Conservation (phyloP, 2,888 invertebrate genomes). For the Morinoia aosen region DNA sequence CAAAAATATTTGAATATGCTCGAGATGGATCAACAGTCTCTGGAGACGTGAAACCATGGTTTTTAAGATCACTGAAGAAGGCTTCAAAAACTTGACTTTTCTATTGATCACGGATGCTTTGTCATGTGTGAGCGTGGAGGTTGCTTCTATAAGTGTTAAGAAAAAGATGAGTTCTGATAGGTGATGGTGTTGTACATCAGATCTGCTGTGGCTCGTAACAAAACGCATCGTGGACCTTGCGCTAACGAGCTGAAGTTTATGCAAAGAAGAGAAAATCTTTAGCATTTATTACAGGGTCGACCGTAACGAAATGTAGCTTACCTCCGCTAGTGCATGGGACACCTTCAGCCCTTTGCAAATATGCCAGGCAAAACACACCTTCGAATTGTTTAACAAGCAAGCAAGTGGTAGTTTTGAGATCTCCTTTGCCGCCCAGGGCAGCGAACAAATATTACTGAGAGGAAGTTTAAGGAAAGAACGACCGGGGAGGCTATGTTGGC, state of each 20-base stretch:
- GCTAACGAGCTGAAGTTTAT: conserved; percentile 13
- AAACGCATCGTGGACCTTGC: not conserved
- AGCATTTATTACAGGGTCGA: conserved; percentile 32
- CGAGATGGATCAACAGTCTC: not conserved
- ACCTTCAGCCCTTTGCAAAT: conserved; percentile 27
- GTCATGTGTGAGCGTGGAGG: not conserved
- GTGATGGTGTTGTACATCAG: conserved; percentile 17
- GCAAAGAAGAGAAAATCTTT: conserved; percentile 12
- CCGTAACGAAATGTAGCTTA: not conserved
- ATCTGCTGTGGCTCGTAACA: not conserved
- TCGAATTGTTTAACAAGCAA: conserved; percentile 41
- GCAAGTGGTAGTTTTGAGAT: conserved; percentile 41
- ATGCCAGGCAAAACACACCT: conserved; percentile 28
- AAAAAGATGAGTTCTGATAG: conserved; percentile 12
- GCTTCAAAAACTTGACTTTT: not conserved
- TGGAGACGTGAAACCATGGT: not conserved
- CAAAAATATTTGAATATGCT: not conserved
- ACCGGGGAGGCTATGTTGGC: conserved; percentile 2
- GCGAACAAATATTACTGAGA: not conserved
- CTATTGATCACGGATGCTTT: not conserved
- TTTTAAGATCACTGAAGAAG: not conserved
- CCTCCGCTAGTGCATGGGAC: not conserved
- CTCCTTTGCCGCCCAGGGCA: not conserved
- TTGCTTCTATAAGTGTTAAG: not conserved
- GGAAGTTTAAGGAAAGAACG: conserved; percentile 10